Conservation (phyloP, 1,140 invertebrate genomes). For the Laodelphax striatellus region DNA sequence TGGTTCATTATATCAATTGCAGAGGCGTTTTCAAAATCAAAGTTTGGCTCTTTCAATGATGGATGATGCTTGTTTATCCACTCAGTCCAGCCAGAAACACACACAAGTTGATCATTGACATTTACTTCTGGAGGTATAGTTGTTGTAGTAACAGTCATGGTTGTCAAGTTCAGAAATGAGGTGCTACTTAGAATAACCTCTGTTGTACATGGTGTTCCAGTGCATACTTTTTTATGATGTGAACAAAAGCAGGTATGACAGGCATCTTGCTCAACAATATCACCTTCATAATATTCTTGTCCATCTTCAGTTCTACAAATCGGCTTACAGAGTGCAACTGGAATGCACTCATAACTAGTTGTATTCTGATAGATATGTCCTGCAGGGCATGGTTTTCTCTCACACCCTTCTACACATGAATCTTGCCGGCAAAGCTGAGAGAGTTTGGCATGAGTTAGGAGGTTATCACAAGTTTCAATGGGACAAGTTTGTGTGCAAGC, state of each 20-base stretch:
- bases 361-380: constrained; percentile 58
- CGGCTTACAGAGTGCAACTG: constrained; percentile 52
- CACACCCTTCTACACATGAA: constrained; percentile 65
- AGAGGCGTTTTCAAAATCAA: background rate
- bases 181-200: constrained; percentile 14
- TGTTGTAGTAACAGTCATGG: constrained; percentile 23
- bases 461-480: constrained; percentile 69
- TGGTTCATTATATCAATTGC: too few relatives aligned
- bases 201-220: constrained; percentile 48
- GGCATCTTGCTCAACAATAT: constrained; percentile 54
- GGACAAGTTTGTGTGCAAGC: constrained; percentile 73
- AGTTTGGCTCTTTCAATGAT: constrained; percentile 32
- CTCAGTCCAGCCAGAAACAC: constrained; percentile 54
- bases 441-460: constrained; percentile 21
- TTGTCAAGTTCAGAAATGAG: background rate
- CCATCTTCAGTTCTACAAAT: constrained; percentile 56
- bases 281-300: constrained; percentile 58
- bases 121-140: background rate
- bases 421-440: constrained; percentile 54
- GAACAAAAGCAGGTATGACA: constrained; percentile 62
- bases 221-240: constrained; percentile 50
- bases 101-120: constrained; percentile 32
- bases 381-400: constrained; percentile 54
- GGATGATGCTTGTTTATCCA: constrained; percentile 59
- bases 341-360: constrained; percentile 56